phyloP scores from a whole-genome alignment of 2,888 invertebrate genomes.

The Argyresthia goedartella region DNA sequence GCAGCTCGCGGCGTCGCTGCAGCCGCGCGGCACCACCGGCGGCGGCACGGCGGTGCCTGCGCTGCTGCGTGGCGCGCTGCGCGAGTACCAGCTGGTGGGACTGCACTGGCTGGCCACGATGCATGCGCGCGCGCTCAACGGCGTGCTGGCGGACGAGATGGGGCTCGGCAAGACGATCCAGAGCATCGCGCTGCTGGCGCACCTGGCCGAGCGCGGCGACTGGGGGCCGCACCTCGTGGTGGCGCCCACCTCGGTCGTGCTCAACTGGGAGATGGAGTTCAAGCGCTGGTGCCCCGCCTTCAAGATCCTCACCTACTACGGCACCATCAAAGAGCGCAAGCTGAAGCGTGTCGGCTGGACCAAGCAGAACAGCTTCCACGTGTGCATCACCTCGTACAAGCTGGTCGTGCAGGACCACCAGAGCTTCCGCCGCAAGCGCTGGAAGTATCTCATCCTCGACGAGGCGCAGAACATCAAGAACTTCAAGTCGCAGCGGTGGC shows the following conservation, averaged over 20 bases:
- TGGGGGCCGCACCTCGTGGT: constrained; percentile 99
- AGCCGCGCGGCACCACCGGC: constrained; percentile 96
- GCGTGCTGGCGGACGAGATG: constrained; percentile 97
- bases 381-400: constrained; percentile 98
- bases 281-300: constrained; percentile 99
- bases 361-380: constrained; percentile 97
- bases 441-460: constrained; percentile 98
- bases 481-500: constrained; percentile 99
- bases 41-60: constrained; percentile 95
- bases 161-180: constrained; percentile 98
- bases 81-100: constrained; percentile 98
- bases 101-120: constrained; percentile 97
- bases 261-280: constrained; percentile 99
- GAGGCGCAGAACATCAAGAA: constrained; percentile 99
- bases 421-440: constrained; percentile 95
- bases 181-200: constrained; percentile 94
- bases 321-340: constrained; percentile 95
- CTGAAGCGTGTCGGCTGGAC: constrained; percentile 96
- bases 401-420: constrained; percentile 98
- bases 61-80: constrained; percentile 87
- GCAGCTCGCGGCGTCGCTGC: constrained; percentile 94
- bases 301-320: constrained; percentile 98
- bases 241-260: constrained; percentile 98
- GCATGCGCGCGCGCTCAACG: constrained; percentile 94
- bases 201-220: constrained; percentile 90